These are phyloP conservation scores for Tonatia bakeri DNA, from an alignment of 2,113 vertebrate species.

Conservation along the genomic window DNA sequence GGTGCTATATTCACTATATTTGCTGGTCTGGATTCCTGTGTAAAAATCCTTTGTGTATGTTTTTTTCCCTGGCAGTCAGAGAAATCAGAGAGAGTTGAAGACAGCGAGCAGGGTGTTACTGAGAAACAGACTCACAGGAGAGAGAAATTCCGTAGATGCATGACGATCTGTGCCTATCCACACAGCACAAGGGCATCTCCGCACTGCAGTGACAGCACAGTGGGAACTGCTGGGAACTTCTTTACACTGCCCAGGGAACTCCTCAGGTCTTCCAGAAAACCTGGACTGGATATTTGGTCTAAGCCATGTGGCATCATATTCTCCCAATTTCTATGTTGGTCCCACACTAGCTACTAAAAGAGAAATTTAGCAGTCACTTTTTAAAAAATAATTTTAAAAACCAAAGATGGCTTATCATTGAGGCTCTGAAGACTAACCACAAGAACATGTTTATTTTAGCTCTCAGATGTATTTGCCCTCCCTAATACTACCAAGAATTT, in stretches of 20 bases:
- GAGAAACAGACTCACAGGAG: not conserved
- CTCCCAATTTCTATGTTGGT: not conserved
- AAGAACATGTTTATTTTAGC: not conserved
- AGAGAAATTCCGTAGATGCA: not conserved
- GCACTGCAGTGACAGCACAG: not conserved
- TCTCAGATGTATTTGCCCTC: not conserved
- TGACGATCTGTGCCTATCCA: not conserved
- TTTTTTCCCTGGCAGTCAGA: not conserved
- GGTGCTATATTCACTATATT: not conserved
- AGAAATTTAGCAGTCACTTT: not conserved
- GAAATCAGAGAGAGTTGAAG: not conserved
- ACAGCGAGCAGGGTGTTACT: not conserved
- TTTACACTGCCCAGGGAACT: not conserved
- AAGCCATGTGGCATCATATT: not conserved
- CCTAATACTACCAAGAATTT: not conserved
- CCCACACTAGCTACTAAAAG: not conserved
- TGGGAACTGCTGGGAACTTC: not conserved
- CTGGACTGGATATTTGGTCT: not conserved
- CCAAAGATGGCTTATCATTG: not conserved
- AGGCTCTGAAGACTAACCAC: not conserved
- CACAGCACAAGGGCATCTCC: rapidly evolving
- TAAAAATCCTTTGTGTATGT: not conserved
- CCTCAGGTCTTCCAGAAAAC: not conserved
- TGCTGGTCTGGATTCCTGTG: not conserved
- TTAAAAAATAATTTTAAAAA: not conserved